Base-by-base conservation (phyloP, 2,888 invertebrate species). In the Lycocerus yunnanus region DNA sequence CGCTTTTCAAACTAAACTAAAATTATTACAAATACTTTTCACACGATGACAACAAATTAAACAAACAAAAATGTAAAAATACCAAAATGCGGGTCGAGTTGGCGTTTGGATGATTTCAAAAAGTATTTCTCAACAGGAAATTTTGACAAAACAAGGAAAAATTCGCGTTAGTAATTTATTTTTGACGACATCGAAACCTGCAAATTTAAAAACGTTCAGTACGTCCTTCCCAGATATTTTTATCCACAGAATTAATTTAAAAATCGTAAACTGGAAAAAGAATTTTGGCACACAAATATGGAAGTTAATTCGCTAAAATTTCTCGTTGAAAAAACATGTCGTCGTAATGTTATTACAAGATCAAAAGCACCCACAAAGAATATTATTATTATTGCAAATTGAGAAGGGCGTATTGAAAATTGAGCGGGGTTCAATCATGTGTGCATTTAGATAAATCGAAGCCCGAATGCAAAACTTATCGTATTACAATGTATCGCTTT, bases 401-500 rank as follows among this genome's bases (percentile, higher is more conserved):
- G 68, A 67, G 58, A 58, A 21, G 60, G 18, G 21, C 18, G 15
- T 70, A 68, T 61, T 60, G 27, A 43, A 58, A 43, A 66, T 73
- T 65, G 65, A 71, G 65, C 58, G 27, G 58, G 66, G 20, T 15
- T 71, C 58, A 66, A 66, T 71, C 71, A 69, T 67, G 73, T 43
- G 69, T 69, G 43, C n/a, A 43, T 43, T 43, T 43, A 43, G 43
- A 43, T 43, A 43, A 61, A 60, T 16, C 66, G 70, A 67, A 61
- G 61, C 63, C 18, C 16, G 43, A 66, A 24, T 59, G 66, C 58
- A 58, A 13, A 69, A 66, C 61, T 66, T 15, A 58, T 65, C 69
- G 8, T 20, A 67, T 75, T 75, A 69, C 75, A 75, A 75, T 69
- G 69, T 75, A 75, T 61, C 63, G 43, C 59, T 43, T 59, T 69